Evolutionary conservation across 2,888 invertebrate species (phyloP), one percentile per base, ranked within the genome.

Genomic region (Norana najaformis): DNA sequence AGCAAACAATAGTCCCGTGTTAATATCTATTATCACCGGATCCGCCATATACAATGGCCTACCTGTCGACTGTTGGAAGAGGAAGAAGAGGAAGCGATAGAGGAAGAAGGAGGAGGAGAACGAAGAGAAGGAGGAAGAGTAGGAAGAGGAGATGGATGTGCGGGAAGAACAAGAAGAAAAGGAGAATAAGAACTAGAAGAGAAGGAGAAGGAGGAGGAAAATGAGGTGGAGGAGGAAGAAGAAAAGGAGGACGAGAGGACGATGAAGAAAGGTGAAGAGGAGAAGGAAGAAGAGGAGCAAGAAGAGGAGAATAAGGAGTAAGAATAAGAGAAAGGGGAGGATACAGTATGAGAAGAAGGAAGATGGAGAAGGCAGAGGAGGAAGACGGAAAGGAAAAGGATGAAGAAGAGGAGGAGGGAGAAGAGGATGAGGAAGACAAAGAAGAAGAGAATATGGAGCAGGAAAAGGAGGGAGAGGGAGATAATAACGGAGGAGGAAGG

Each of bases 1-100:
- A 85, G 85, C 3, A 23, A 1, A 85, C 36, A 85, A 85, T 35
- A 85, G 85, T 35, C 85, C 23, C 36, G 35, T 83, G 69, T 69
- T 69, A 69, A 69, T 69, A 69, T 69, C 85, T 85, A 37, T 85
- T 37, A 36, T 85, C 14, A 85, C 85, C 85, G 36, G 85, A 85
- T 85, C 85, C 36, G 36, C 13, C 34, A 11, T 85, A n/a, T 69
- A 69, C n/a, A n/a, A 69, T 69, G 69, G 69, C 13, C 69, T n/a
- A 11, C 30, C 69, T n/a, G 69, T 0, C 30, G n/a, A n/a, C n/a
- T n/a, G 13, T 1, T 6, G 53, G 53, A 2, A 14, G 4, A 23
- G 23, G 53, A 23, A 30, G 69, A 16, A n/a, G 69, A n/a, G 13
- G n/a, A n/a, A 69, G 23, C 20, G 23, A 23, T 20, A 47, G 47